phyloP scores from a whole-genome alignment of 2,888 invertebrate genomes.

The Lasioglossum pauxillum region DNA sequence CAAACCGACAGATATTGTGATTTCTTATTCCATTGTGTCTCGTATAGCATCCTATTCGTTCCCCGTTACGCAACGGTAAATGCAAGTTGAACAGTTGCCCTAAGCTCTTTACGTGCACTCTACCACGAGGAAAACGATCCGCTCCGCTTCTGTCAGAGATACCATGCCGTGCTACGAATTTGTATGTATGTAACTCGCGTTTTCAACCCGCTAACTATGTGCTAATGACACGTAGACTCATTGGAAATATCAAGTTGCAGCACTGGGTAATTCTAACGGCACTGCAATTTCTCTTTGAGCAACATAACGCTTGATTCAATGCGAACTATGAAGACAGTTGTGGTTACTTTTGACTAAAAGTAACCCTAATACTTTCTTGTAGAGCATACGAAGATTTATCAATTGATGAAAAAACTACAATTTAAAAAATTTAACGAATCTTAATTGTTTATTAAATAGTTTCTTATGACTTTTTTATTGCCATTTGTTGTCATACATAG shows the following conservation, averaged over 20 bases:
- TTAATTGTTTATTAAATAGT: too few relatives aligned
- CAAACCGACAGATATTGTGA: neutral
- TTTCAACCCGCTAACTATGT: slow-evolving; percentile 7
- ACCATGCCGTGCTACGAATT: slow-evolving; percentile 18
- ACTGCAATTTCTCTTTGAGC: neutral
- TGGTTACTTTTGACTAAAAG: neutral
- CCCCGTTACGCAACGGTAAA: slow-evolving; percentile 15
- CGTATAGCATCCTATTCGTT: slow-evolving; percentile 7
- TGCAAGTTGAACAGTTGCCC: slow-evolving; percentile 36
- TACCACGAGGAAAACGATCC: slow-evolving; percentile 13
- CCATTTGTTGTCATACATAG: too few relatives aligned
- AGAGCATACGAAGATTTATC: too few relatives aligned
- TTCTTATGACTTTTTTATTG: too few relatives aligned
- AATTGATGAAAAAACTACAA: too few relatives aligned
- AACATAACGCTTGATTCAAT: neutral
- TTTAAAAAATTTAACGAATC: too few relatives aligned
- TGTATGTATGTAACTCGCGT: neutral
- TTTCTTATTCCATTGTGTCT: neutral
- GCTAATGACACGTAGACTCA: neutral
- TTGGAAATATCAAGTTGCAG: neutral
- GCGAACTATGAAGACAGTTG: neutral
- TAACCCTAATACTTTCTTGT: too few relatives aligned
- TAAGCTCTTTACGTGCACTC: slow-evolving; percentile 29
- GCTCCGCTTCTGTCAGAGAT: slow-evolving; percentile 1
- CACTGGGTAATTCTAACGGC: neutral